A percentile compares a stretch with the other conserved stretches of the same genome.
Conservation (phyloP, 1,140 invertebrate genomes). For the Pseudomyrmex sp. region DNA sequence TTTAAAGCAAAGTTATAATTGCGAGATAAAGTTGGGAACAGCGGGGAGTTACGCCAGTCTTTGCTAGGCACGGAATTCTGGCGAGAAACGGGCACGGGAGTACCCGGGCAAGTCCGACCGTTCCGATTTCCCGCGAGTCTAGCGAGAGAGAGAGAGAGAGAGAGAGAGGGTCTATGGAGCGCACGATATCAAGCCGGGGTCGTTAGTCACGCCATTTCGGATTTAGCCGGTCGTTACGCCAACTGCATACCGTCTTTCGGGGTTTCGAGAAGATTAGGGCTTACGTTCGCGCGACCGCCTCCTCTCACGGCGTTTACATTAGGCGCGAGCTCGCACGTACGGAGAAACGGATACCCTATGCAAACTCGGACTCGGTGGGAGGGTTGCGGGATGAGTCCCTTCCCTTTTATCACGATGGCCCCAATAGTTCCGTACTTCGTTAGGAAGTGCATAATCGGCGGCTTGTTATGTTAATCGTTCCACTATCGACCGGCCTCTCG, state of each 20-base stretch:
- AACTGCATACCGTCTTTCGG: slow-evolving; percentile 38
- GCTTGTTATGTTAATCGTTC: slow-evolving; percentile 80
- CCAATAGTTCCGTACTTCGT: slow-evolving; percentile 73
- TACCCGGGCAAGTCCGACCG: background rate
- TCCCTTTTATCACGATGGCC: slow-evolving; percentile 77
- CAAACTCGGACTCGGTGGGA: background rate
- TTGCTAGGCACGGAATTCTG: slow-evolving; percentile 24
- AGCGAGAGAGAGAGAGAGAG: background rate
- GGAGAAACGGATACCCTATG: slow-evolving; percentile 59
- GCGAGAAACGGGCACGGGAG: slow-evolving; percentile 19
- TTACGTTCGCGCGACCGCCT: slow-evolving; percentile 42
- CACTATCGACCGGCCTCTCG: slow-evolving; percentile 72
- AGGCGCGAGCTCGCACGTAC: slow-evolving; percentile 31
- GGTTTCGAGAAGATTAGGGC: slow-evolving; percentile 42
- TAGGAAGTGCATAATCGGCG: slow-evolving; percentile 70
- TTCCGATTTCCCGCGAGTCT: slow-evolving; percentile 23
- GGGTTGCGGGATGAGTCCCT: slow-evolving; percentile 8
- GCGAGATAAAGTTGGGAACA: slow-evolving; percentile 45
- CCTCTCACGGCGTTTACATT: slow-evolving; percentile 26
- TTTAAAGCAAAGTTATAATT: slow-evolving; percentile 50
- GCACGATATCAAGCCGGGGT: slow-evolving; percentile 43
- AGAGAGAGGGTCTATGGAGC: background rate
- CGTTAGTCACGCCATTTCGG: slow-evolving; percentile 50
- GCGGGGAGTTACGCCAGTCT: slow-evolving; percentile 34
- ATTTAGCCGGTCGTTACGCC: slow-evolving; percentile 44